phyloP scores from a whole-genome alignment of 2,797 vertebrate species.

The Dipus sagitta region DNA sequence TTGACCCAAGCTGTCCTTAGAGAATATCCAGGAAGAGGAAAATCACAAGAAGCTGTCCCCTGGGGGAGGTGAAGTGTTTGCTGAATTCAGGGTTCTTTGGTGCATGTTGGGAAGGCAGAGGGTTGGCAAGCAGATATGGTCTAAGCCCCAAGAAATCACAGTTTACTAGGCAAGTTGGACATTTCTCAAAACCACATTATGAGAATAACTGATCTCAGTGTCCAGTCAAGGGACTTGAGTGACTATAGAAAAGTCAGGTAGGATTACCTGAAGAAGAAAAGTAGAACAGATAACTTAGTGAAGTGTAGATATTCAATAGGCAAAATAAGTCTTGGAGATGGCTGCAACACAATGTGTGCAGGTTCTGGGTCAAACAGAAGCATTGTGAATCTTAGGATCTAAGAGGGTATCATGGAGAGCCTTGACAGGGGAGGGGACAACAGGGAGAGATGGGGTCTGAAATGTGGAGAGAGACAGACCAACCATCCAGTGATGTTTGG shows the following conservation, averaged over 20 bases:
- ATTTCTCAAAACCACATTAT: neutral
- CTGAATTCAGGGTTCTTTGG: neutral
- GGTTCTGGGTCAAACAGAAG: neutral
- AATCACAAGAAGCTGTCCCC: neutral
- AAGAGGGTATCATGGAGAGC: neutral
- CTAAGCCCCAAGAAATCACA: neutral
- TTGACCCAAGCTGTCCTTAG: neutral
- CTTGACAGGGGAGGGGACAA: neutral
- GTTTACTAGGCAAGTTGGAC: neutral
- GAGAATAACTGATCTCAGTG: neutral
- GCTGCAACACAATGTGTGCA: neutral
- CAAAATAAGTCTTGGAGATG: neutral
- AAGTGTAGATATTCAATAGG: neutral
- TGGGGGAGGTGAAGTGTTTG: too few relatives aligned
- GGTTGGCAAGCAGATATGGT: neutral
- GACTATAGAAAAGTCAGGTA: neutral
- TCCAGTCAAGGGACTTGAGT: neutral
- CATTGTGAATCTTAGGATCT: neutral
- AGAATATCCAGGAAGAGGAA: neutral
- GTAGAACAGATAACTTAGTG: neutral
- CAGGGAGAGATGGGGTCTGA: too few relatives aligned
- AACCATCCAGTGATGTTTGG: neutral
- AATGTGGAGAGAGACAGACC: accelerated
- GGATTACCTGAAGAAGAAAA: neutral
- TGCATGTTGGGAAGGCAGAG: neutral